phyloP scores from a whole-genome alignment of 2,888 invertebrate species.

The Gari tellinella region DNA sequence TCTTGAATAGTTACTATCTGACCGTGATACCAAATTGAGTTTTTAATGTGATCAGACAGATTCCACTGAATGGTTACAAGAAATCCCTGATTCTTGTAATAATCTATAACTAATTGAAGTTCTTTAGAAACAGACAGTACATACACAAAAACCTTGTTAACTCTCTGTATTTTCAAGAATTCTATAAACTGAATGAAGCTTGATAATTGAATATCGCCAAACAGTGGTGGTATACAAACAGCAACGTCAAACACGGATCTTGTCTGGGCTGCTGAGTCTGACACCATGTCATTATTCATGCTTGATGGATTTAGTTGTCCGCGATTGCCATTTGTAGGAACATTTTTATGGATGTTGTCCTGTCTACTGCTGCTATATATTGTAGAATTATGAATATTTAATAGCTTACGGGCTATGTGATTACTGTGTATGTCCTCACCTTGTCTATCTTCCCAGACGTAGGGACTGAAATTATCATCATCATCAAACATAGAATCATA shows the following conservation, averaged over 20 bases:
- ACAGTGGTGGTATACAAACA: conserved; percentile 82
- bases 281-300: background rate
- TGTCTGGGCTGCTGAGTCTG: background rate
- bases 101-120: conserved; percentile 66
- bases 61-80: conserved; percentile 76
- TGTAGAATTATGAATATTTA: background rate
- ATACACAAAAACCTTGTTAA: conserved; percentile 78
- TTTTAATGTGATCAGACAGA: conserved; percentile 66
- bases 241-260: conserved; percentile 9
- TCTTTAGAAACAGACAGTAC: conserved; percentile 68
- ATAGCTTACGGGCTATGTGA: background rate
- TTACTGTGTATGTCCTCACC: background rate
- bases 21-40: conserved; percentile 81
- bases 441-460: too few species aligned
- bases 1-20: conserved; percentile 82
- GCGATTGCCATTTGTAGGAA: background rate
- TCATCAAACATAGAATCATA: conserved; percentile 8
- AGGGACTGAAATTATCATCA: background rate
- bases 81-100: conserved; percentile 67
- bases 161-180: conserved; percentile 77
- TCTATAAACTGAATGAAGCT: conserved; percentile 82
- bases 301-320: background rate
- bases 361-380: too few species aligned
- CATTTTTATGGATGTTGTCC: background rate
- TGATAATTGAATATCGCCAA: conserved; percentile 76